Base-by-base conservation (phyloP, 2,113 vertebrate genomes). In the Hemiprocne comata region DNA sequence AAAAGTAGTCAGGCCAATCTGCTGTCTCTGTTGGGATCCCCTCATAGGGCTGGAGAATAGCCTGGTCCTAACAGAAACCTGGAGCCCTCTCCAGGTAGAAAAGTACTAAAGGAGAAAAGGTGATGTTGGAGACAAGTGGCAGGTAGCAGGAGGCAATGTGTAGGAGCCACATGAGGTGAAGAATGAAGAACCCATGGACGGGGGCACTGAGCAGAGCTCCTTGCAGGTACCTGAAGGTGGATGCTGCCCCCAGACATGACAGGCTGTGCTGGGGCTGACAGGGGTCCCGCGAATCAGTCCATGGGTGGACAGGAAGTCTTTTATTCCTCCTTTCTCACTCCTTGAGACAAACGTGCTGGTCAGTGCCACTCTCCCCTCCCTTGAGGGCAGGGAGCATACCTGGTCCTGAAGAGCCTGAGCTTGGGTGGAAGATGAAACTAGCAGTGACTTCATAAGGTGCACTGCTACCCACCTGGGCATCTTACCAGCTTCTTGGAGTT, bases 381-480 rank as follows among this genome's bases (percentile, higher is more conserved):
- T 74, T 7, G 2, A 46, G 26, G 28, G 7, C 36, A 25, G 21
- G 42, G 12, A 72, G 18, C 1, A 1, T 57, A 29, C 36, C n/a
- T 51, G 28, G 17, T 65, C 28, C 36, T 69, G 44, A 51, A 50
- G 46, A 76, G 13, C 23, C 36, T 55, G 36, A 88, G n/a, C 34
- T 82, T 28, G n/a, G 20, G 23, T 69, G 13, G 69, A 57, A 73
- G 58, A 34, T 31, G 50, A 91, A 48, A 38, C n/a, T 24, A 42
- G 19, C 48, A 17, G 13, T 60, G 36, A 26, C 29, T 67, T 77
- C 1, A 0, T 51, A 21, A 50, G 34, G 18, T 44, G 12, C 16
- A 18, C 54, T 0, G 0, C 51, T 91, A 46, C 38, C 61, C 1
- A 1, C 36, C n/a, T 62, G 70, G 13, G n/a, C 26, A 18, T 67